Evolutionary conservation across 2,113 vertebrate species (phyloP).

Genomic region (Cairina moschata): DNA sequence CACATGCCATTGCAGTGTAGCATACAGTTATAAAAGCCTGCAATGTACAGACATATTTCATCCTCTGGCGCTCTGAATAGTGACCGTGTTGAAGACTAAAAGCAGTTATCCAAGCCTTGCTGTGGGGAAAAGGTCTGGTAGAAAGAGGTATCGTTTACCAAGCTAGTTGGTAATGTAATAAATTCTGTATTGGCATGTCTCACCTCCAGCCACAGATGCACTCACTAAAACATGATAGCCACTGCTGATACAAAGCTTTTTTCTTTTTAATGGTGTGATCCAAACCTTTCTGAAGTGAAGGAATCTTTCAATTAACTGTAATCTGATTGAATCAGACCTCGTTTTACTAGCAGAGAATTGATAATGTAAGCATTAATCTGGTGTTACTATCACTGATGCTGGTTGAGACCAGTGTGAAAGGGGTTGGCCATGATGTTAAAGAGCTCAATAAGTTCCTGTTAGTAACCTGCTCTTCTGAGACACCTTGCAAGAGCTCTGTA

Average conservation of each 20-base stretch:
- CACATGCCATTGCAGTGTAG: neutral
- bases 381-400: neutral
- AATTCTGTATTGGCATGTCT: neutral
- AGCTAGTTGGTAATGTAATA: neutral
- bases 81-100: neutral
- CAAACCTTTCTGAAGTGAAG: neutral
- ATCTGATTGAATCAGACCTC: neutral
- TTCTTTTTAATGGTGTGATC: neutral
- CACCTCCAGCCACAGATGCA: neutral
- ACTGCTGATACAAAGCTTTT: neutral
- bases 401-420: neutral
- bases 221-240: neutral
- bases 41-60: neutral
- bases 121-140: neutral
- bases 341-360: neutral
- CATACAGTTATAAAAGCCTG: neutral
- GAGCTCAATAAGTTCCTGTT: neutral
- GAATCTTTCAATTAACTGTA: neutral
- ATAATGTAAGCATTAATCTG: neutral
- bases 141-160: neutral
- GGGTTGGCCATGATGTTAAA: neutral
- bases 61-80: neutral
- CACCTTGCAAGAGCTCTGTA: neutral
- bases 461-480: neutral
- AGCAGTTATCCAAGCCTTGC: neutral